Conservation (phyloP, 2,113 vertebrate species). For the Rhodinocichla rosea region DNA sequence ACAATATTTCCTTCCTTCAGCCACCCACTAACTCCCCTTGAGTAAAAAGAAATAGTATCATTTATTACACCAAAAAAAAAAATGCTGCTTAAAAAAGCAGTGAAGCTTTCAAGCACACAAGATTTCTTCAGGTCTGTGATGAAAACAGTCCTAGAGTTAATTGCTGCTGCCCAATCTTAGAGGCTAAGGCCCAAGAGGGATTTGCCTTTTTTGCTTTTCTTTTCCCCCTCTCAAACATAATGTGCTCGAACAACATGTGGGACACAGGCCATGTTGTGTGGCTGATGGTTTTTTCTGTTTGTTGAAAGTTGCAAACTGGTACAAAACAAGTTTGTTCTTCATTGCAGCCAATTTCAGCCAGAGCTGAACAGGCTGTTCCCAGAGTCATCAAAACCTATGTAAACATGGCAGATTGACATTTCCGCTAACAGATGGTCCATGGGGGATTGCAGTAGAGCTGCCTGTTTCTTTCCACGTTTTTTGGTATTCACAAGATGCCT, state of each 20-base stretch:
- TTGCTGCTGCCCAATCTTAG: background rate
- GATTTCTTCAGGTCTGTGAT: background rate
- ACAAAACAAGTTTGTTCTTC: constrained; percentile 68
- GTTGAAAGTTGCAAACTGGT: constrained; percentile 65
- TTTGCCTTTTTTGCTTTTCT: background rate
- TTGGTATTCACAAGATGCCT: constrained; percentile 64
- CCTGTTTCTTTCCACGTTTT: constrained; percentile 45
- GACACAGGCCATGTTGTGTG: constrained; percentile 47
- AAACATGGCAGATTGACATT: constrained; percentile 70
- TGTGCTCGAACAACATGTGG: constrained; percentile 32
- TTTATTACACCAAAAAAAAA: background rate
- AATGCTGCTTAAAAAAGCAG: background rate
- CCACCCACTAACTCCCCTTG: background rate
- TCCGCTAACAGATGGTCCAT: constrained; percentile 60
- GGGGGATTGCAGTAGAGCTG: constrained; percentile 51
- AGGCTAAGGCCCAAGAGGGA: background rate
- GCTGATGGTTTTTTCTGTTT: constrained; percentile 52
- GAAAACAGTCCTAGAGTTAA: constrained; percentile 1
- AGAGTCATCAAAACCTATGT: constrained; percentile 68
- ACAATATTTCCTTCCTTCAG: background rate
- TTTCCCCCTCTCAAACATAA: background rate
- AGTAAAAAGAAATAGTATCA: background rate
- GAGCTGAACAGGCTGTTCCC: constrained; percentile 65
- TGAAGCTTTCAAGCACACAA: background rate
- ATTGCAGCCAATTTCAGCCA: constrained; percentile 64